Evolutionary conservation across 2,797 vertebrate species (phyloP).

Genomic region (Anableps anableps): DNA sequence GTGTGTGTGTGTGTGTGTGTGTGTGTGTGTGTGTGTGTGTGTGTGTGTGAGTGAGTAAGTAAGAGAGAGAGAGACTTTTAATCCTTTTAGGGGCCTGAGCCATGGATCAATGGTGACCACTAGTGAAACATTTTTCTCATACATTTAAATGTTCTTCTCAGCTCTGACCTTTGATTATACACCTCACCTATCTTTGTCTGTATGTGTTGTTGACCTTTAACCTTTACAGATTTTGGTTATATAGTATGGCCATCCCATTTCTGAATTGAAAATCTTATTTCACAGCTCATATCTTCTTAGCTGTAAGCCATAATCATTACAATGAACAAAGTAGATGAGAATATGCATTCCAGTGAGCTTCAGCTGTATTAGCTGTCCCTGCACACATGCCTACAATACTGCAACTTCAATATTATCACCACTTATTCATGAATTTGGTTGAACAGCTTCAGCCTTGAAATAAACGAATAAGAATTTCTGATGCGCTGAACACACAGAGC

Average conservation of each 20-base stretch:
- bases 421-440: neutral
- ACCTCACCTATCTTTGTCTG: neutral
- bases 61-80: too few species aligned
- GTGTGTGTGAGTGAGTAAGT: neutral
- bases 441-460: neutral
- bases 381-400: too few species aligned
- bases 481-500: neutral
- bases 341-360: too few species aligned
- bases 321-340: too few species aligned
- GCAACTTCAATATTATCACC: neutral
- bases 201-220: neutral
- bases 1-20: neutral
- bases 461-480: neutral
- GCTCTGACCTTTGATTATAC: neutral
- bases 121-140: too few species aligned
- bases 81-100: too few species aligned
- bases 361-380: too few species aligned
- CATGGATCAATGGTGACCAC: too few species aligned
- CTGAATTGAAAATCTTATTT: too few species aligned
- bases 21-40: neutral
- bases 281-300: neutral
- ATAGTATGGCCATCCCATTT: too few species aligned
- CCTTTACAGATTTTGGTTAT: neutral
- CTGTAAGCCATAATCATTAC: too few species aligned
- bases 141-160: too few species aligned